Evolutionary conservation across 2,797 vertebrate genomes (phyloP), one percentile per base, ranked within the genome.

Genomic region (Apodemus agrarius): DNA sequence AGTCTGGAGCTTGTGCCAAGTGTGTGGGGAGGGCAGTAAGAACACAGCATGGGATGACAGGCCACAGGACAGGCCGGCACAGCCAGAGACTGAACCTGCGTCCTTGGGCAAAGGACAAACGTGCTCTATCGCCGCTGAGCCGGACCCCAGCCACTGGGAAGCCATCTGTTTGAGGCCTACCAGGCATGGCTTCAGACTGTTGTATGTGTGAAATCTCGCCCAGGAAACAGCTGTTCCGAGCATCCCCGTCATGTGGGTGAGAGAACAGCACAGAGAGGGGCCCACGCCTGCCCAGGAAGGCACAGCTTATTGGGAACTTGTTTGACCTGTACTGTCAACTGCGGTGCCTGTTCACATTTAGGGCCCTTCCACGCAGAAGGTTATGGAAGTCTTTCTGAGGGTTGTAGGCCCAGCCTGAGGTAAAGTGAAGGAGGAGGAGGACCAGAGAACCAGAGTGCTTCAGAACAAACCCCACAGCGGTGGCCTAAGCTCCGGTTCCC

Each of bases 181-280:
- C 14, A 65, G 82, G 40, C 7, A 22, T 6, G 14, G 49, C 1
- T 9, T 54, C 54, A 52, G 1, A 92, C 61, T 9, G 13, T 63
- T 52, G 11, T 26, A 16, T 37, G 5, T 37, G 29, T 7, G 0
- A 19, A 31, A 2, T 40, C 40, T 78, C 49, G 83, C 52, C 26
- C 11, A 74, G 21, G 72, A 83, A 91, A 46, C 43, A 76, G 37
- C 82, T 88, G 1, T 76, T 29, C 24, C 19, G n/a, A 69, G 49
- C 54, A 57, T 40, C 54, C 52, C 21, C 91, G 29, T 69, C 72
- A 29, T 78, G 72, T 7, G 61, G 43, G 76, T 1, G 61, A 52
- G 34, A 57, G 82, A 86, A 63, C 59, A 69, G 93, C 92, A 34
- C 84, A 88, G 95, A 88, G 90, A 85, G 49, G 75, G n/a, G n/a